Evolutionary conservation across 2,113 vertebrate genomes (phyloP), one percentile per base, ranked within the genome.

Genomic region (Arizona elegans): DNA sequence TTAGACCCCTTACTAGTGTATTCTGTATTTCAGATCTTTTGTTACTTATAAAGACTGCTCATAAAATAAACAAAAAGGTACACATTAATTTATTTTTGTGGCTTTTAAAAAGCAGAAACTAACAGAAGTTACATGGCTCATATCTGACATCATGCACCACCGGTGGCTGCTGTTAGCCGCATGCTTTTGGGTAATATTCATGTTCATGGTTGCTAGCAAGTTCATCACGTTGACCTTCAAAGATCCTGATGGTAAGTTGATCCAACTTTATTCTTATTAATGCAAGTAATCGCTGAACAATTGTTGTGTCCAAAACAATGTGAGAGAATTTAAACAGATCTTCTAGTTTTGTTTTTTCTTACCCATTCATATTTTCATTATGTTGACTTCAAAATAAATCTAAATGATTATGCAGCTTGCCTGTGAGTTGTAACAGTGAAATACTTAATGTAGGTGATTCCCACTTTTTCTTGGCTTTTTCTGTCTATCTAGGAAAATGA

Each of bases 171-270:
- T 99, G 96, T 97, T 99, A 93, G 98, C 99, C 92, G 98, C 98
- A 75, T 99, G 99, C 96, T 99, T 99, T 96, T 99, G 99, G 99
- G 98, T 99, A 96, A 97, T 99, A 96, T 98, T 99, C 97, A 98
- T 99, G 97, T 98, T 99, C 93, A 98, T 99, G 98, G 98, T 99
- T 91, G 98, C 98, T 95, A 99, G 98, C 98, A 99, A 98, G 96
- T 99, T 99, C 96, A 99, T 99, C 97, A 99, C 98, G 0, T 91
- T 98, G 96, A 98, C 97, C 97, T 98, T 98, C 97, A 98, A 98
- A 97, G 98, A 98, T 88, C 96, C 98, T 0, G 98, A 99, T 65
- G 98, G 99, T 99, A 97, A 95, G 98, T 97, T 70, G 17, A 90
- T 33, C 29, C 89, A 70, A 87, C 94, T 56, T n/a, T 89, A 56